Percentiles rank a stretch among this genome's conserved stretches.
Conservation (phyloP, 1,140 invertebrate genomes). For the Lethrus apterus region DNA sequence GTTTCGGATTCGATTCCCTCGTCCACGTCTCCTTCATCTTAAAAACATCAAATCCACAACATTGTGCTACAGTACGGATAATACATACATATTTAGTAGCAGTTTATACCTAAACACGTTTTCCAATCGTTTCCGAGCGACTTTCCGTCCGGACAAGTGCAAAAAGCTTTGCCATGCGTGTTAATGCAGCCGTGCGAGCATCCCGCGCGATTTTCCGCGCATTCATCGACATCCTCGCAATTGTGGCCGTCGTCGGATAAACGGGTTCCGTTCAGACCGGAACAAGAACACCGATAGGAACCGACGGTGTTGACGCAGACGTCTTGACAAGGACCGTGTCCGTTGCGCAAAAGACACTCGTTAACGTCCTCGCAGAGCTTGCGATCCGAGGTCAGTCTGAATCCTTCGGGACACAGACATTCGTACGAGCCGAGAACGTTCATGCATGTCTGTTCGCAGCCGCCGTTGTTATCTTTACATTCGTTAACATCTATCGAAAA, state of each 20-base stretch:
- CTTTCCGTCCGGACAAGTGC: conserved; percentile 27
- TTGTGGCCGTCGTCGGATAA: conserved; percentile 42
- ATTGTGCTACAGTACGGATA: too few relatives aligned
- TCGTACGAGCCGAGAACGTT: conserved; percentile 55
- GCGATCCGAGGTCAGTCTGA: conserved; percentile 15
- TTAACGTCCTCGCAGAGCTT: neutral
- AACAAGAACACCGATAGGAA: conserved; percentile 39
- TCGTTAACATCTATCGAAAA: conserved; percentile 71
- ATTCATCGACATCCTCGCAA: conserved; percentile 40
- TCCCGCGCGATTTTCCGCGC: conserved; percentile 18
- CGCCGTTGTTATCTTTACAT: conserved; percentile 60
- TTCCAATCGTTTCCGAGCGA: conserved; percentile 22
- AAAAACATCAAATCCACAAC: neutral
- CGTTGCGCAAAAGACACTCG: conserved; percentile 50
- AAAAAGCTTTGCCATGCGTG: conserved; percentile 22
- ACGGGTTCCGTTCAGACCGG: conserved; percentile 43
- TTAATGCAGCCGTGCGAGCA: conserved; percentile 29
- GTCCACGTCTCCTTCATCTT: neutral
- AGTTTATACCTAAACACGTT: conserved; percentile 42
- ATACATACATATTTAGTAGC: too few relatives aligned
- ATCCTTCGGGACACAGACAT: conserved; percentile 51
- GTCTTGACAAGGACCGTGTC: conserved; percentile 52
- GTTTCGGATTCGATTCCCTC: neutral
- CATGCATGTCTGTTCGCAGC: conserved; percentile 49
- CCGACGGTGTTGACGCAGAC: conserved; percentile 51